phyloP scores from a whole-genome alignment of 2,113 vertebrate species.

The Ictidomys tridecemlineatus region DNA sequence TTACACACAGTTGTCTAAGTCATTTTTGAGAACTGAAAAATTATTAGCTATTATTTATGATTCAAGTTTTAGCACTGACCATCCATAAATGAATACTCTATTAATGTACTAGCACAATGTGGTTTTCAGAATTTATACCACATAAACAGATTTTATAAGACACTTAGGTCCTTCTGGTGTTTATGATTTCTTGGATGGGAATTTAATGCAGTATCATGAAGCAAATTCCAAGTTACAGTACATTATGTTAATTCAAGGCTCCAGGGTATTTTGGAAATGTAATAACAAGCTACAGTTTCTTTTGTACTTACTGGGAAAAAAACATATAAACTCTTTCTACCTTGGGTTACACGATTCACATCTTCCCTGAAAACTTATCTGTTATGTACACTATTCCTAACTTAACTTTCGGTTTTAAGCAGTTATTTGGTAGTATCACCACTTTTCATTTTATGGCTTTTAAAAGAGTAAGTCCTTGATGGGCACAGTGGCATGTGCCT shows the following conservation, averaged over 20 bases:
- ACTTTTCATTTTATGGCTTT: conserved; percentile 70
- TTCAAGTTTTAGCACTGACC: neutral
- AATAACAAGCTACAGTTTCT: conserved; percentile 32
- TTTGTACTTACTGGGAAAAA: conserved; percentile 62
- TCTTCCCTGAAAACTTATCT: conserved; percentile 45
- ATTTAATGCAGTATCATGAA: conserved; percentile 56
- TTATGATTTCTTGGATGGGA: conserved; percentile 29
- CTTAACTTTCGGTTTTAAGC: conserved; percentile 58
- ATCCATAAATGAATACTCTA: neutral
- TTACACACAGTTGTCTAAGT: neutral
- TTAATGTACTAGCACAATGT: neutral
- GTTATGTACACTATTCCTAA: conserved; percentile 42
- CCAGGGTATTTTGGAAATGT: conserved; percentile 51
- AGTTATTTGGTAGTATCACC: conserved; percentile 60
- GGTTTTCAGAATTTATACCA: conserved; percentile 38
- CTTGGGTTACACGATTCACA: conserved; percentile 50
- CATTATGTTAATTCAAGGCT: conserved; percentile 47
- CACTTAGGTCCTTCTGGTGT: conserved; percentile 46
- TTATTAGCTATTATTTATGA: conserved; percentile 37
- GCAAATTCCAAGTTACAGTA: conserved; percentile 60
- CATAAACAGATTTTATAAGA: conserved; percentile 18
- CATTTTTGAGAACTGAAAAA: conserved; percentile 46
- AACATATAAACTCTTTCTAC: conserved; percentile 18
- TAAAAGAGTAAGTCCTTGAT: conserved; percentile 59
- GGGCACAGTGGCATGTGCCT: no score